Evolutionary conservation across 2,888 invertebrate species (phyloP), one percentile per base, ranked within the genome.

Genomic region (Stenodera caucasica): DNA sequence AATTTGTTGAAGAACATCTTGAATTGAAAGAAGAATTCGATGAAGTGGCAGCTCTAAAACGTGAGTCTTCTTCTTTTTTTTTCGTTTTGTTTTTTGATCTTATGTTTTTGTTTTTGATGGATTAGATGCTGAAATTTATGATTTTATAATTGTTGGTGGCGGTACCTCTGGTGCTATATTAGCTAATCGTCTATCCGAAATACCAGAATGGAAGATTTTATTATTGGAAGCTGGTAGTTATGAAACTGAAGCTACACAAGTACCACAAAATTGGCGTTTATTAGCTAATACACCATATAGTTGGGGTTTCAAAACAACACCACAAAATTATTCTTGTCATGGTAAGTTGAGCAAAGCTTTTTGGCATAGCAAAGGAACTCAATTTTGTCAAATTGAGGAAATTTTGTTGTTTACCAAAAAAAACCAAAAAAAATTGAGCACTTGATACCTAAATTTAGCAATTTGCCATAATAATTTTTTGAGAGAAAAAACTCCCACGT

Each of bases 101-200:
- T 26, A 26, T 5, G 3, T 26, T 26, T 26, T 26, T 26, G 7
- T 26, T n/a, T n/a, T n/a, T n/a, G n/a, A n/a, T n/a, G n/a, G n/a
- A 15, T 79, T 92, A 1, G 83, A 88, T 54, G 81, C 84, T 14
- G 88, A 90, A 63, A 5, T 5, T 26, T 94, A 94, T 75, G 94
- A 94, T 76, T 96, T 93, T 67, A 82, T 94, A 0, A 84, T 93
- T 15, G 84, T 95, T 23, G 95, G 94, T 0, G 91, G 88, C 1
- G 94, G 94, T 0, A 91, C 92, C 0, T 94, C 94, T 0, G 94
- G 94, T 0, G 86, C 91, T 0, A 93, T 95, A 0, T 66, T 96
- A 8, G 93, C 92, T 0, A 94, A 92, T 66, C 83, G 96, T 45
- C 80, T 94, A 1, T 86, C 91, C 0, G 94, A 93, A 77, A 83